Evolutionary conservation across 2,113 vertebrate species (phyloP).

Genomic region (Entosphenus tridentatus): DNA sequence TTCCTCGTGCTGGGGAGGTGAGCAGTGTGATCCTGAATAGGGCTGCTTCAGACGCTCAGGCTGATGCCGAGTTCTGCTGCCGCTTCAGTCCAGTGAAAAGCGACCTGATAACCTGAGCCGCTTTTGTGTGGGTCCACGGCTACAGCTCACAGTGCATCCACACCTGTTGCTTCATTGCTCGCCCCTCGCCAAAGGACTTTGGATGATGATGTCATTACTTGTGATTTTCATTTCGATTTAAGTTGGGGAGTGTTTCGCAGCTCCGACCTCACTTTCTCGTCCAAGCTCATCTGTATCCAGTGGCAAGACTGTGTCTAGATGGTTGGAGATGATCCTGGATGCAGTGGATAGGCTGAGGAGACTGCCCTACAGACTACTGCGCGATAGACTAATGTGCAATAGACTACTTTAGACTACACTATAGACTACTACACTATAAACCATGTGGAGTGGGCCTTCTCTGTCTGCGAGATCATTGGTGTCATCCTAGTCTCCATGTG

Average conservation of each 20-base stretch:
- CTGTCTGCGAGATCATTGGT: conserved; percentile 86
- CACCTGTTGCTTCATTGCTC: background rate
- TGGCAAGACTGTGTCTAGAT: background rate
- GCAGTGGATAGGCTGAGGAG: background rate
- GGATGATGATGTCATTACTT: background rate
- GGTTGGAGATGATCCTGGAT: background rate
- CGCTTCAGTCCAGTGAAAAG: background rate
- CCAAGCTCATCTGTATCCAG: background rate
- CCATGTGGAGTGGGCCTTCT: conserved; percentile 83
- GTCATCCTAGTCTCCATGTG: conserved; percentile 67
- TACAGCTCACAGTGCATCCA: conserved; percentile 2
- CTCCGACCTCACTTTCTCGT: background rate
- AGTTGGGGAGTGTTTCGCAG: background rate
- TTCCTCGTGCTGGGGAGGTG: background rate
- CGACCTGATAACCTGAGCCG: background rate
- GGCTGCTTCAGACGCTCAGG: background rate
- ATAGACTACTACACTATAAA: conserved; percentile 11
- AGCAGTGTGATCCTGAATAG: background rate
- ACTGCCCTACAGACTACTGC: too few species aligned
- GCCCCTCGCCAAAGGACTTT: background rate
- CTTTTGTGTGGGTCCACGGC: background rate
- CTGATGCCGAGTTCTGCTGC: background rate
- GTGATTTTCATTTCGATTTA: background rate
- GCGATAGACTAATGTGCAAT: too few species aligned
- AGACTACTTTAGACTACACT: too few species aligned